A percentile compares a stretch with the other conserved stretches of the same genome.
phyloP scores from a whole-genome alignment of 1,140 invertebrate species.

The Brachystomella parvula region DNA sequence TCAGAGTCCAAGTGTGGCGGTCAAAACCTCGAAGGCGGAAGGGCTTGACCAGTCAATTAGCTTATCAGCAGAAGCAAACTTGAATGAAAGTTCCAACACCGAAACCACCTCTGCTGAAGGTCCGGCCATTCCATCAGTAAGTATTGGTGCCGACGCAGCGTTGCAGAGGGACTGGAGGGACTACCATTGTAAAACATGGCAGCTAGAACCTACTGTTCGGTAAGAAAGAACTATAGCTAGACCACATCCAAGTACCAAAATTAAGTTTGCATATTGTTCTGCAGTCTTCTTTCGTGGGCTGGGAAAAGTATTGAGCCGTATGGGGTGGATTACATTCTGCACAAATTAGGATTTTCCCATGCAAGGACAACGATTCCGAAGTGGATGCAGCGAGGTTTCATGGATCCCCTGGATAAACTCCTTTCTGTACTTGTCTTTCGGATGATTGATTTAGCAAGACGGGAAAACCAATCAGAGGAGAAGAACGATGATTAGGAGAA shows the following conservation, averaged over 20 bases:
- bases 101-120: not conserved
- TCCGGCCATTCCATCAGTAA: not conserved
- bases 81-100: not conserved
- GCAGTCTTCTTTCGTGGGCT: conserved; percentile 81
- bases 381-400: conserved; percentile 94
- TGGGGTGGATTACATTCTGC: conserved; percentile 92
- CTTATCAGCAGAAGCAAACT: not conserved
- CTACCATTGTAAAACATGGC: conserved; percentile 94
- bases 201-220: conserved; percentile 92
- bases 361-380: conserved; percentile 97
- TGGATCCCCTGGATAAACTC: conserved; percentile 89
- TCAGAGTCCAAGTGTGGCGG: conserved; percentile 28
- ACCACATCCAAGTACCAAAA: conserved; percentile 23
- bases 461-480: conserved; percentile 19
- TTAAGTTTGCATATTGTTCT: conserved; percentile 3
- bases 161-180: conserved; percentile 80
- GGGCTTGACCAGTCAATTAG: not conserved
- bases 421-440: conserved; percentile 47
- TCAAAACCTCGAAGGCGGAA: conserved; percentile 20
- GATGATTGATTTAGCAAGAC: conserved; percentile 40
- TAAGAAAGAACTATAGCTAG: conserved; percentile 42
- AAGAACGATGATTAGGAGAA: not conserved
- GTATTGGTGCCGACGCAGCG: conserved; percentile 4
- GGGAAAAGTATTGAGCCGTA: conserved; percentile 94
- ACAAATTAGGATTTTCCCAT: conserved; percentile 93